A percentile compares a stretch with the other conserved stretches of the same genome.
Conservation (phyloP, 2,888 invertebrate species). For the Dasypogon diadema region DNA sequence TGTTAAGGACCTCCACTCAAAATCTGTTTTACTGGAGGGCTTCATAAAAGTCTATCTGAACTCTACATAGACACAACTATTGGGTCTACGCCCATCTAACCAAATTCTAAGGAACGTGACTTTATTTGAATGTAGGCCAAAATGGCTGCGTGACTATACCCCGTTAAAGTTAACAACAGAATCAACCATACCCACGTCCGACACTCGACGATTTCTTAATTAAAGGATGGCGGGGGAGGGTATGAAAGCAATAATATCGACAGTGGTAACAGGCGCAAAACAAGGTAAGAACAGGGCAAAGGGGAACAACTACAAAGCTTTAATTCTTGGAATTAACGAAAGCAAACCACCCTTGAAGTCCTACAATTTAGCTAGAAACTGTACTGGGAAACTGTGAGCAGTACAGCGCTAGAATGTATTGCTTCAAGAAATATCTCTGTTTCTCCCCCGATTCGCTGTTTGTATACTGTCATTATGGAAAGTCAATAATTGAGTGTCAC, state of each 20-base stretch:
- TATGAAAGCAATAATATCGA: not conserved
- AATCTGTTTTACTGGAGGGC: conserved; percentile 4
- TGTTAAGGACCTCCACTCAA: not conserved
- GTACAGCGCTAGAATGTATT: conserved; percentile 6
- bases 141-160: conserved; percentile 32
- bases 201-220: conserved; percentile 44
- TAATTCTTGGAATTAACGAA: conserved; percentile 21
- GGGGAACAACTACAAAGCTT: not conserved
- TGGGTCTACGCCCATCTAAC: not conserved
- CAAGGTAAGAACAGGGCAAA: not conserved
- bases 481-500: conserved; percentile 34
- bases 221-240: conserved; percentile 24
- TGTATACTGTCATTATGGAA: conserved; percentile 13
- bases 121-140: conserved; percentile 23
- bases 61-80: not conserved
- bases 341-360: not conserved
- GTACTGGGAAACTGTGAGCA: conserved; percentile 33
- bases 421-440: not conserved
- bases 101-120: not conserved
- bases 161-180: conserved; percentile 41
- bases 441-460: not conserved
- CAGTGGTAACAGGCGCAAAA: not conserved
- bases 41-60: not conserved
- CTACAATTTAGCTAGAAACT: not conserved
- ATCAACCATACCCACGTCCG: conserved; percentile 27